Evolutionary conservation across 2,113 vertebrate species (phyloP), one percentile per base, ranked within the genome.

Genomic region (Pangasianodon gigas): DNA sequence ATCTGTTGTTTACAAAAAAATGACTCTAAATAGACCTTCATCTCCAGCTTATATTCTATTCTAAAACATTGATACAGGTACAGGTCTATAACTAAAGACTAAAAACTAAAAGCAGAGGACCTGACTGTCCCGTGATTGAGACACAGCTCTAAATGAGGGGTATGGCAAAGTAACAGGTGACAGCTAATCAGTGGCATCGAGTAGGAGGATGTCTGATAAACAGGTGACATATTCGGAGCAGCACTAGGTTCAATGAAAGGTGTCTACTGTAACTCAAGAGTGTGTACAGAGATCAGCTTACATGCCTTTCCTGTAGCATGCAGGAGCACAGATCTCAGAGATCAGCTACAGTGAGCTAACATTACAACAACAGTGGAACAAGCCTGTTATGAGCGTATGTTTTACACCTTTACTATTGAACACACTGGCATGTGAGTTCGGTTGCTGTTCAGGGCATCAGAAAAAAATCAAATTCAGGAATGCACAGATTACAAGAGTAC

Each of bases 221-320:
- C 65, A 58, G 65, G 65, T 88, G 84, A 84, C 89, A 90, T 56
- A 60, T 89, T 83, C 86, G 87, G 81, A 91, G 90, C 90, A 44
- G 83, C 92, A 93, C 87, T 92, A 82, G 90, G 89, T 83, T 89
- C 88, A 91, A 88, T 92, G 90, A 92, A 91, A 48, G 90, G 79
- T 75, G 91, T 82, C 87, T 90, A 90, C 93, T 94, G 92, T 91
- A 92, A 93, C 91, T 32, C 54, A 56, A 91, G 69, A 92, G 93
- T 85, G 81, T 74, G 77, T 52, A 80, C 54, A 52, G 84, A 79
- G 65, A 75, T 91, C 86, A 5, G 84, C 46, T 91, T 88, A 89
- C 91, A 52, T 4, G 26, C 77, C 52, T 86, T 79, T 81, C 75
- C 65, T 86, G 75, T 60, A 91, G 74, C 46, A 86, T 80, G 89